These are phyloP conservation scores for Bucco capensis DNA, from an alignment of 2,113 vertebrate species.

Conservation along the genomic window DNA sequence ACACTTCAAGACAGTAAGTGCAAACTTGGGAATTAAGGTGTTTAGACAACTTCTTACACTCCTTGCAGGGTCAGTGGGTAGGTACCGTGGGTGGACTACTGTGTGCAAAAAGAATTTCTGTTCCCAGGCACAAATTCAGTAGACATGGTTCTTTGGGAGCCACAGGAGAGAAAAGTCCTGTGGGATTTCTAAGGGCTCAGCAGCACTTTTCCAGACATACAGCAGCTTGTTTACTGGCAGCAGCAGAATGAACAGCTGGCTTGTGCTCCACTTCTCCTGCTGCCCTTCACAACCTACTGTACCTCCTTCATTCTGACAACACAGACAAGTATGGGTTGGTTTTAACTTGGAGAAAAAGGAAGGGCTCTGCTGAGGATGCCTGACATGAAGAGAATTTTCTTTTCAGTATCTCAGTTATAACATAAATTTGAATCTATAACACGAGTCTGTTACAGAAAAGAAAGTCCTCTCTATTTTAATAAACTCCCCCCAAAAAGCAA, in stretches of 20 bases:
- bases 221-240: neutral
- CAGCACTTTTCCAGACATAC: neutral
- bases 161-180: neutral
- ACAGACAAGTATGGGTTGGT: neutral
- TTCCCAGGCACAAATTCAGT: neutral
- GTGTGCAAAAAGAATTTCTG: neutral
- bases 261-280: neutral
- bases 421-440: neutral
- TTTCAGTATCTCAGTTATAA: neutral
- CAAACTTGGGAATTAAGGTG: neutral
- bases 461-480: neutral
- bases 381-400: neutral
- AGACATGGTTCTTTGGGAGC: neutral
- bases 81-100: rapidly evolving
- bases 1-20: neutral
- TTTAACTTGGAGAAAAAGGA: neutral
- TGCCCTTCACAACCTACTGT: neutral
- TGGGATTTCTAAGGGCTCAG: neutral
- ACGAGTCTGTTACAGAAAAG: neutral
- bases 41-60: neutral
- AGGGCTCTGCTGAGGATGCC: neutral
- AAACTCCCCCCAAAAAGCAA: too few species aligned
- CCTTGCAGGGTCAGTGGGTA: neutral
- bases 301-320: neutral
- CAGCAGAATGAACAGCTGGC: neutral